Conservation (phyloP, 2,888 invertebrate genomes). For the Poecilobothrus nobilitatus region DNA sequence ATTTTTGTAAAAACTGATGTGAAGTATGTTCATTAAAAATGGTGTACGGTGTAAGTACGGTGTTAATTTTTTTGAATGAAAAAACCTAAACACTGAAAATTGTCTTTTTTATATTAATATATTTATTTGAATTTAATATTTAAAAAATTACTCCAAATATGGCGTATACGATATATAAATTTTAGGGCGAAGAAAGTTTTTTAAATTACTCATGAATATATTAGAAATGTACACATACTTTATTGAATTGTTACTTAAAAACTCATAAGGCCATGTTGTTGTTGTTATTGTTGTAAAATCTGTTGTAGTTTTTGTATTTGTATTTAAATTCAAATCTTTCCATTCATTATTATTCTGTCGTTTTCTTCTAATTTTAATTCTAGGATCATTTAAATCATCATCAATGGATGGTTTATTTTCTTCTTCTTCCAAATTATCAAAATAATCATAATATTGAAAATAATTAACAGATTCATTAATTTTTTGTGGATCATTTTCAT, state of each 20-base stretch:
- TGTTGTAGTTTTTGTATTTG: background rate
- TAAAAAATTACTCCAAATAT: too few species aligned
- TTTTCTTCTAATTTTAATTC: background rate
- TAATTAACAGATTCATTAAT: conserved; percentile 28
- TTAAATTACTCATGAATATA: too few species aligned
- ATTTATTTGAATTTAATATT: too few species aligned
- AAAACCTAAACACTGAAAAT: too few species aligned
- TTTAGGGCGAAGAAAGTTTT: too few species aligned
- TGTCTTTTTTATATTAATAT: too few species aligned
- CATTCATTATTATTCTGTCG: background rate
- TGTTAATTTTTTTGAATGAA: too few species aligned
- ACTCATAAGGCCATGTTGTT: background rate
- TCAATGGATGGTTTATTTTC: background rate
- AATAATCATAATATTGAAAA: conserved; percentile 39
- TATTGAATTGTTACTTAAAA: background rate
- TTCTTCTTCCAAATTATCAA: conserved; percentile 27
- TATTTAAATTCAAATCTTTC: background rate
- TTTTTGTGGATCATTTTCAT: conserved; percentile 27
- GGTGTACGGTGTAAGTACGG: too few species aligned
- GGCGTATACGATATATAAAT: too few species aligned
- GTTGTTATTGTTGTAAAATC: background rate
- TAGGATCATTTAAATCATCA: background rate
- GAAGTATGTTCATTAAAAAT: too few species aligned
- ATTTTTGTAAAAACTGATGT: too few species aligned
- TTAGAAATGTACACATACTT: too few species aligned